Base-by-base conservation (phyloP, 2,888 invertebrate species). In the Lasioglossum calceatum region DNA sequence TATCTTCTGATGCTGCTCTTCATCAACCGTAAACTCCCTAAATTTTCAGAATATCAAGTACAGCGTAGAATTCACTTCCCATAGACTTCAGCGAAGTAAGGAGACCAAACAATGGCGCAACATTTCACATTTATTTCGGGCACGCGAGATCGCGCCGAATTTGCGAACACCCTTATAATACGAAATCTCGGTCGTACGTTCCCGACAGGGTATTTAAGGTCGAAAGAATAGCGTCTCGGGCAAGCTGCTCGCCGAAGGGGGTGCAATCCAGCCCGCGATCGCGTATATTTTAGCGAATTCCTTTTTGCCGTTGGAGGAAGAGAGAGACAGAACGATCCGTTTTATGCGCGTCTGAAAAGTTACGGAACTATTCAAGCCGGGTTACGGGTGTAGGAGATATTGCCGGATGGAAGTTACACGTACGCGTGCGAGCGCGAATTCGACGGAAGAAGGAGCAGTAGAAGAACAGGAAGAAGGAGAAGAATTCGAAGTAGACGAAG, bases 311-410 rank as follows among this genome's bases (percentile, higher is more conserved):
- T 54, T 23, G 2, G n/a, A 54, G 54, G 4, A 19, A 54, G 2
- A 23, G 50, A 54, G n/a, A 23, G 54, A 87, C 82, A 85, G 70
- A 77, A 77, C 86, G 77, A 71, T 87, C 32, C 81, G 86, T 85
- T 87, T 86, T 82, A 85, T 58, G 86, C 58, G 50, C 86, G 86
- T 87, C 86, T 87, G 86, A 85, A 82, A 86, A 87, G 85, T 87
- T 87, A 79, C 70, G 44, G 74, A 86, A 87, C 82, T 82, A 82
- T 87, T 86, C 79, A 27, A 82, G 73, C 36, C 67, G 36, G 67
- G 77, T 77, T 79, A 79, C 81, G 78, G 71, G 77, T 36, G 36
- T 19, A 70, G 39, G 73, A 85, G 86, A 82, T 79, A 82, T 86
- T 64, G 27, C 77, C 50, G 32, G 32, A 42, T 8, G 39, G 73